Base-by-base conservation (phyloP, 2,113 vertebrate genomes). In the Propithecus coquereli region DNA sequence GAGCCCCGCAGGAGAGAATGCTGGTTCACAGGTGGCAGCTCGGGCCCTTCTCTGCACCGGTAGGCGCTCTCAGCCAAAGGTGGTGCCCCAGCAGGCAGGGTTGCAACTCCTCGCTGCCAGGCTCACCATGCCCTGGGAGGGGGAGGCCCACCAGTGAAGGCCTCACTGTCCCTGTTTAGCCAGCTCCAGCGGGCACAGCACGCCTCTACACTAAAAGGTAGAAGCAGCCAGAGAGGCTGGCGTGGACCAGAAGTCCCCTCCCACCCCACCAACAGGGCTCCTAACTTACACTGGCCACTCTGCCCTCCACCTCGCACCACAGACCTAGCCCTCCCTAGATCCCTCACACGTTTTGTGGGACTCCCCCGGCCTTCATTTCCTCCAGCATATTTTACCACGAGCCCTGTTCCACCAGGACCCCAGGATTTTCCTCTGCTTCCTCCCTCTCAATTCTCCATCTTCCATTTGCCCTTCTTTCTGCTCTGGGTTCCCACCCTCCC, bases 301-400 rank as follows among this genome's bases (percentile, higher is more conserved):
- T 12, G 32, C 22, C 27, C 43, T 13, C 59, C 8, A 1, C 27
- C 27, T 13, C 16, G 1, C 16, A 6, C 52, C 7, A 1, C 3
- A 18, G 37, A 25, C 70, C 25, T 5, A 0, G 77, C 54, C 89
- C 70, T 47, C 80, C 32, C 66, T 32, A 17, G 40, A 63, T 22
- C 76, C 68, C 68, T 83, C 65, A 9, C 50, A 5, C 1, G 5
- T 23, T 25, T 8, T 27, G 45, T 8, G 32, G 92, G 73, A 65
- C n/a, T 34, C 37, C 2, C 4, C 65, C 34, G 50, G 88, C 34
- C 89, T 90, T 30, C 83, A 43, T 52, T 68, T 74, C 80, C 74
- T 66, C 32, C 23, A 4, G 52, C 84, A 32, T 45, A 52, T 50
- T 65, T 65, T 45, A 66, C 66, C 57, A 43, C 1, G 0, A 8